Evolutionary conservation across 2,888 invertebrate genomes (phyloP), one percentile per base, ranked within the genome.

Genomic region (Spisula subtruncata): DNA sequence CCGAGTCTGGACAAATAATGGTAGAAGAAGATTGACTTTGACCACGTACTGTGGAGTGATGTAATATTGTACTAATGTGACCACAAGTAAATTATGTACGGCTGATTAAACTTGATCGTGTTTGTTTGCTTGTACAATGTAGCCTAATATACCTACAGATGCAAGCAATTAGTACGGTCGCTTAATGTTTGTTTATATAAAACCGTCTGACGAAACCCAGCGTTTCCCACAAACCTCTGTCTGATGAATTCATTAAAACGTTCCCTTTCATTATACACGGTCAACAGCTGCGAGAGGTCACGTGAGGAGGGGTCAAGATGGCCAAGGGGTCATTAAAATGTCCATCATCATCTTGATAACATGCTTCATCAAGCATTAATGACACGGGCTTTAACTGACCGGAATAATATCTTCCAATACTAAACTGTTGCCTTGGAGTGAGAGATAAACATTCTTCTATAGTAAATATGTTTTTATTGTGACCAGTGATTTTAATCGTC

Each of bases 241-340:
- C 51, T 83, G 84, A 84, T 84, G 84, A 84, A 84, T 84, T 85
- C 71, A 85, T 81, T 88, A 71, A 83, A 81, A 80, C 46, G 54
- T 81, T 83, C 75, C 85, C 51, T 81, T 87, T 81, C 84, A 87
- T 85, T 81, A 88, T 54, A 32, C 84, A 83, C 71, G 87, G 80
- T 56, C 85, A 83, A 82, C 89, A 85, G 89, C 84, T 85, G 89
- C 60, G 60, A 66, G 89, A 81, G 87, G 84, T 89, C 89, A 89
- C 81, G 82, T 87, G 87, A 46, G 20, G 83, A 89, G 87, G 81
- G 89, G 89, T 89, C 89, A 87, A 83, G 54, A 66, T 87, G 87
- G 89, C 84, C 84, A 86, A 25, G 81, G 79, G 81, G 87, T 87
- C 89, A 87, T 89, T 89, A 89, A 89, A 87, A 84, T 85, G 89